Evolutionary conservation across 2,888 invertebrate species (phyloP).

Genomic region (Autographa pulchrina): DNA sequence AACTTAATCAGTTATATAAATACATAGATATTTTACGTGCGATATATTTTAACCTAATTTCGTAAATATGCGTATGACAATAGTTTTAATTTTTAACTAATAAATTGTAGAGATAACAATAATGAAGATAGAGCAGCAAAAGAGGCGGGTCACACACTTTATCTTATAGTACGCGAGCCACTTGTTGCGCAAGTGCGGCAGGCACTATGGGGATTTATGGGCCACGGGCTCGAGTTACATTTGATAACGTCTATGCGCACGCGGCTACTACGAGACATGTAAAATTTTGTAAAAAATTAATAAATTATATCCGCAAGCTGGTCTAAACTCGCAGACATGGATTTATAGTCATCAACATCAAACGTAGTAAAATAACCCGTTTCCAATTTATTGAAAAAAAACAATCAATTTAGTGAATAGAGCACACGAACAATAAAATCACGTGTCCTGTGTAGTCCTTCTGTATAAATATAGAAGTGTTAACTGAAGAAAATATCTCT

Average conservation of each 20-base stretch:
- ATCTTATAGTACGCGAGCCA: slow-evolving; percentile 70
- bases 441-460: background rate
- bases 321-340: background rate
- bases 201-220: slow-evolving; percentile 82
- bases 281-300: slow-evolving; percentile 68
- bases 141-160: slow-evolving; percentile 67
- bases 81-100: slow-evolving; percentile 16
- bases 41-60: background rate
- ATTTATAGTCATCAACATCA: background rate
- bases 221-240: slow-evolving; percentile 81
- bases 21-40: background rate
- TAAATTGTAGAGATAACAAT: slow-evolving; percentile 52
- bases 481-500: slow-evolving; percentile 13
- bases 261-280: slow-evolving; percentile 69
- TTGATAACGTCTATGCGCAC: slow-evolving; percentile 82
- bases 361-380: background rate
- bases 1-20: background rate
- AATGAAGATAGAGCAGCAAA: slow-evolving; percentile 66
- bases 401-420: background rate
- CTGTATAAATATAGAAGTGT: background rate
- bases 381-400: background rate
- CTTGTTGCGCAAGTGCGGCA: slow-evolving; percentile 84
- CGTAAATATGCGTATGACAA: background rate
- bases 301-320: slow-evolving; percentile 25
- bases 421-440: background rate